A percentile compares a stretch with the other conserved stretches of the same genome.
Evolutionary conservation across 2,113 vertebrate genomes (phyloP).

Genomic region (Herpetotheres cachinnans): DNA sequence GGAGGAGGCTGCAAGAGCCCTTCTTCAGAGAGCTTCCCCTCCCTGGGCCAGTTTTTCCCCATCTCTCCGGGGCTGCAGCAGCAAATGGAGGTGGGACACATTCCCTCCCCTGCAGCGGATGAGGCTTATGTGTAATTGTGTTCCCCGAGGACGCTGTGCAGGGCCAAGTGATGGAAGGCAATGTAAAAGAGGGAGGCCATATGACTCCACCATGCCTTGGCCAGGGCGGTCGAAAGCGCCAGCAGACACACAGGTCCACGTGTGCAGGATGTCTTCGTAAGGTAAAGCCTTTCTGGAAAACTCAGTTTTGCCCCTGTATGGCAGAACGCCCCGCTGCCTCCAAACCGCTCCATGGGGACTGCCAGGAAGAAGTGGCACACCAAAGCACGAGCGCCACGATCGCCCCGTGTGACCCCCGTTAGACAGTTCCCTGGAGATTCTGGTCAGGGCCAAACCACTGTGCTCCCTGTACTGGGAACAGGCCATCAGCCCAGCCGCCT

Average conservation of each 20-base stretch:
- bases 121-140: background rate
- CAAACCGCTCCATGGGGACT: background rate
- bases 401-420: accelerated
- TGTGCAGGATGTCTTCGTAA: background rate
- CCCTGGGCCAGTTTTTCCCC: background rate
- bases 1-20: background rate
- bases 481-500: background rate
- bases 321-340: background rate
- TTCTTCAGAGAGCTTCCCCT: background rate
- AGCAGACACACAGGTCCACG: background rate
- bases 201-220: background rate
- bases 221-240: background rate
- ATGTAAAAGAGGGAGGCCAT: background rate
- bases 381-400: accelerated
- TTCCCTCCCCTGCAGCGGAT: background rate
- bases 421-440: background rate
- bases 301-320: background rate
- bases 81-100: background rate
- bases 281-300: background rate
- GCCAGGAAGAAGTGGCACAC: background rate
- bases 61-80: background rate
- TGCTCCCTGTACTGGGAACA: background rate
- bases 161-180: background rate
- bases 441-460: background rate
- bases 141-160: background rate